These are phyloP conservation scores for Cheilosia scutellata DNA, from an alignment of 2,888 invertebrate species.

Conservation along the genomic window DNA sequence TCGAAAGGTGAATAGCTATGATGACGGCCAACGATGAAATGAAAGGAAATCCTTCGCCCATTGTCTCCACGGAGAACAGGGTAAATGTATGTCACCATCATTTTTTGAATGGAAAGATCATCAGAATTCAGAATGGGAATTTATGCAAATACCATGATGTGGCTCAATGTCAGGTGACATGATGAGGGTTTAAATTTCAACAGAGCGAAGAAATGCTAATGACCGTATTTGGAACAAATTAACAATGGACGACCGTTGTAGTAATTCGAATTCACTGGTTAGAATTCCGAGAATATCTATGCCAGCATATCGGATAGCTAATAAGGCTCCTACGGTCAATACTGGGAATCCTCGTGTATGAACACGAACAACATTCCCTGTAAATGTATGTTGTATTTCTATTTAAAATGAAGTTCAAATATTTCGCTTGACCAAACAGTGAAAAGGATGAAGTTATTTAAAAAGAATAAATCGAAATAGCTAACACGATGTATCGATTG, in stretches of 20 bases:
- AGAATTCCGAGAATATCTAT: constrained; percentile 2
- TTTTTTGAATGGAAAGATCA: constrained; percentile 30
- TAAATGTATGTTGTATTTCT: constrained; percentile 35
- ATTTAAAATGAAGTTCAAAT: constrained; percentile 57
- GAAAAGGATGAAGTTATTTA: not conserved
- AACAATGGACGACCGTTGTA: constrained; percentile 36
- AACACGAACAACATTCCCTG: constrained; percentile 38
- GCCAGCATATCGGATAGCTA: constrained; percentile 26
- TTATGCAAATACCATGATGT: constrained; percentile 49
- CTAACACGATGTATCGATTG: constrained; percentile 50
- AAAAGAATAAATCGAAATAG: constrained; percentile 12
- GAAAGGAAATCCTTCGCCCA: constrained; percentile 37
- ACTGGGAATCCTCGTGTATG: constrained; percentile 30
- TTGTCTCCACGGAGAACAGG: constrained; percentile 31
- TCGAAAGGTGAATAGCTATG: constrained; percentile 43
- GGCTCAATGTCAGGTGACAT: constrained; percentile 46
- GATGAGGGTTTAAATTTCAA: constrained; percentile 51
- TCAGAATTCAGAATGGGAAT: constrained; percentile 27
- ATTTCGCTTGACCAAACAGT: constrained; percentile 7
- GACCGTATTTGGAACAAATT: constrained; percentile 37
- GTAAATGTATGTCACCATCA: constrained; percentile 65
- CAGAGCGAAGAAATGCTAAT: constrained; percentile 35
- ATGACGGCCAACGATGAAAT: constrained; percentile 45
- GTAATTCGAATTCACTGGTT: constrained; percentile 56
- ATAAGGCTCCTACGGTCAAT: constrained; percentile 49